These are phyloP conservation scores for Menura novaehollandiae DNA, from an alignment of 2,113 vertebrate genomes.

Conservation along the genomic window DNA sequence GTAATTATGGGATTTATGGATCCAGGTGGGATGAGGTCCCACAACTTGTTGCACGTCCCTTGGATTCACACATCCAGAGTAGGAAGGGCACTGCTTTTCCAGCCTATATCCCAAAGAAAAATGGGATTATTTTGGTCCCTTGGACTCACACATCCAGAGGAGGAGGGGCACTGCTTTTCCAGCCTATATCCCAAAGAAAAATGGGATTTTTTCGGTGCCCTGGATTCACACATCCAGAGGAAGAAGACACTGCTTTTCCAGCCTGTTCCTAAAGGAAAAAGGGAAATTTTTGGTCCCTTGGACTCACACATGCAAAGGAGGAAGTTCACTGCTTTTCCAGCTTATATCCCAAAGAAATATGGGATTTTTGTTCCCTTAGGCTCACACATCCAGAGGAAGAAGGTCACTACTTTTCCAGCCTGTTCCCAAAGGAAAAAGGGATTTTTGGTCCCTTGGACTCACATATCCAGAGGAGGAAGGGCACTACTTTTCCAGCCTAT, in stretches of 20 bases:
- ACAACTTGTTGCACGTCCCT: slow-evolving; percentile 1
- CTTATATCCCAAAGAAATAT: neutral
- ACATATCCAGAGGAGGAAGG: too few relatives aligned
- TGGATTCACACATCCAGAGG: neutral
- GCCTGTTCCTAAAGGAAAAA: neutral
- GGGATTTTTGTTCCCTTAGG: neutral
- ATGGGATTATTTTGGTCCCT: neutral
- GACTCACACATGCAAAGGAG: neutral
- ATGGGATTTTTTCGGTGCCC: neutral
- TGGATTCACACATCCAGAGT: neutral
- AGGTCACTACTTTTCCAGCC: neutral
- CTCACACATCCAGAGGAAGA: neutral
- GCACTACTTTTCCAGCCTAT: too few relatives aligned
- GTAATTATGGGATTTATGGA: neutral
- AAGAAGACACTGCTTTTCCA: neutral
- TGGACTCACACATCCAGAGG: neutral
- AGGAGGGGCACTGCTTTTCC: neutral
- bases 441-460: too few relatives aligned
- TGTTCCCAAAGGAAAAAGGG: neutral
- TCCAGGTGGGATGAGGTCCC: neutral
- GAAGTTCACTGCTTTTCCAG: neutral
- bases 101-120: neutral
- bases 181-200: neutral
- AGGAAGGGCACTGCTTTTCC: neutral
- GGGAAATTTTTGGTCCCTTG: neutral